A percentile compares a stretch with the other conserved stretches of the same genome.
Evolutionary conservation across 2,797 vertebrate genomes (phyloP).

Genomic region (Thalassophryne amazonica): DNA sequence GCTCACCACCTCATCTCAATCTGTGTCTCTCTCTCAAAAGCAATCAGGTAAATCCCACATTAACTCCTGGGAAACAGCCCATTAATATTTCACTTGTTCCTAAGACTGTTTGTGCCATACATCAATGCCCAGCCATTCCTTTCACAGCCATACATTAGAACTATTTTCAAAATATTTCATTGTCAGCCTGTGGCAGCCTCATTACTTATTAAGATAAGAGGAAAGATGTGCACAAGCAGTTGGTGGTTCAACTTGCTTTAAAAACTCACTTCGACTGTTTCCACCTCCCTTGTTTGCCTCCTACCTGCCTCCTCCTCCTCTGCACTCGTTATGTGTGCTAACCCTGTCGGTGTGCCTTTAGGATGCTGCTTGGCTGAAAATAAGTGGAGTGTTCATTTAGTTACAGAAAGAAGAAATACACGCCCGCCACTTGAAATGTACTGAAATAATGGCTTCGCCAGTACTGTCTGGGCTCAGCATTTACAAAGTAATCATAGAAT

Average conservation of each 20-base stretch:
- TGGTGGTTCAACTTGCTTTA: conserved; percentile 87
- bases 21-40: conserved; percentile 58
- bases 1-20: conserved; percentile 10
- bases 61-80: conserved; percentile 82
- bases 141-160: conserved; percentile 99
- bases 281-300: conserved; percentile 58
- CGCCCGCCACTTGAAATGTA: conserved; percentile 7
- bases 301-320: conserved; percentile 13
- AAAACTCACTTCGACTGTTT: conserved; percentile 71
- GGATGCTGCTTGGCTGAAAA: conserved; percentile 43
- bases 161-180: conserved; percentile 99
- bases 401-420: conserved; percentile 31
- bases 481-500: conserved; percentile 4
- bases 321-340: conserved; percentile 28
- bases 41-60: conserved; percentile 88
- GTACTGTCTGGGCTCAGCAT: background rate
- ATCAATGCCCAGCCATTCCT: conserved; percentile 95
- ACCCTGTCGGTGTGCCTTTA: conserved; percentile 38
- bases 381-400: conserved; percentile 47
- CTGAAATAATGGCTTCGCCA: conserved; percentile 30
- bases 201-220: conserved; percentile 99
- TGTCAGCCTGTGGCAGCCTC: conserved; percentile 98
- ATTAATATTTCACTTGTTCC: conserved; percentile 99
- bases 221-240: conserved; percentile 87
- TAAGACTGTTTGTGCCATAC: conserved; percentile 90